Evolutionary conservation across 1,140 invertebrate species (phyloP), one percentile per base, ranked within the genome.

Genomic region (Anastrepha ludens): DNA sequence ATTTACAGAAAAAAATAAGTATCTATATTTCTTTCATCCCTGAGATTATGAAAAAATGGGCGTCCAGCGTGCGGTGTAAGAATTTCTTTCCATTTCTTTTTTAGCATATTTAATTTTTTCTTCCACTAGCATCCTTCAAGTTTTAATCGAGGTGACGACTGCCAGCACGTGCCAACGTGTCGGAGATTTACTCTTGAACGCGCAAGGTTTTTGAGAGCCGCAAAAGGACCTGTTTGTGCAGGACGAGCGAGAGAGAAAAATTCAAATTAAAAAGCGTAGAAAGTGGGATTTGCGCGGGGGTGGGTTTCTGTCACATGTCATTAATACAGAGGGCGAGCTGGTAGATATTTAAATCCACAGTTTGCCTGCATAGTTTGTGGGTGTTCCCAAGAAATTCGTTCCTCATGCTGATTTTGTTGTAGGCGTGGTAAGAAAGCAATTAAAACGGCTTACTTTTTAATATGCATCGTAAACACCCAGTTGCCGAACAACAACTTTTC

Each of bases 41-140:
- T 81, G 74, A 81, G 74, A 58, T 81, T 81, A 55, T 81, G 74
- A 81, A 81, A 81, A 81, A 81, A 55, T 81, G 74, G 74, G 74
- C 74, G 74, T 81, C 50, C 74, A 81, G 47, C n/a, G 44, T 44
- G 47, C 55, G 74, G 74, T 20, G 74, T 81, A 81, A 55, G 74
- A 11, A 47, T 58, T 58, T 55, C 60, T 62, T 62, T 62, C 60
- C 60, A 62, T 62, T 58, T 81, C n/a, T 20, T 55, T 50, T 81
- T 81, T 20, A 8, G 74, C 44, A n/a, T 17, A 58, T 81, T 81
- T 17, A 8, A 81, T 4, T 11, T 55, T 55, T 78, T n/a, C n/a
- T 81, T 81, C 29, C 11, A 9, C 17, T 47, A 81, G 74, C 47
- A 81, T 81, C 47, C 74, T 55, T 50, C 15, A 55, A 55, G 41